phyloP scores from a whole-genome alignment of 1,140 invertebrate species.

The Lucilia cuprina region DNA sequence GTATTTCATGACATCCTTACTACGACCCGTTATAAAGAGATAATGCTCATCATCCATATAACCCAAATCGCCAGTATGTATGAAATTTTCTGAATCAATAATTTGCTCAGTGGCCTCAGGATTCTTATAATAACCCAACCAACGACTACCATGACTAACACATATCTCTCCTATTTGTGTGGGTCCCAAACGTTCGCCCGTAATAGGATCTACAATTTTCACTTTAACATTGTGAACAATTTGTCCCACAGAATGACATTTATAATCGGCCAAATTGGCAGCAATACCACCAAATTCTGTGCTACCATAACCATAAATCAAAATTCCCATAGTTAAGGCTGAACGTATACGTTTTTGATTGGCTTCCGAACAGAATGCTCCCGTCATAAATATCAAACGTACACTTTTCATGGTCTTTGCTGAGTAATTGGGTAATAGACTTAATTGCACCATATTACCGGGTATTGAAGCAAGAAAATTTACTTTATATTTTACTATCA shows the following conservation, averaged over 20 bases:
- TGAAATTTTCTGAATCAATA: slow-evolving; percentile 71
- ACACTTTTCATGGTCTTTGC: slow-evolving; percentile 46
- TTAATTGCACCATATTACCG: slow-evolving; percentile 45
- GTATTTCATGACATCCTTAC: slow-evolving; percentile 82
- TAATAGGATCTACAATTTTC: slow-evolving; percentile 61
- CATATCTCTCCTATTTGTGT: slow-evolving; percentile 58
- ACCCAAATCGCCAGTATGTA: slow-evolving; percentile 77
- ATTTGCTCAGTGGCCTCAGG: slow-evolving; percentile 66
- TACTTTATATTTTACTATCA: slow-evolving; percentile 56
- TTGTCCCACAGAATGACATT: slow-evolving; percentile 49
- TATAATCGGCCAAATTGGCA: slow-evolving; percentile 49
- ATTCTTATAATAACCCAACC: slow-evolving; percentile 64
- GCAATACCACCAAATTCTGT: slow-evolving; percentile 53
- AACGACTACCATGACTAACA: slow-evolving; percentile 48
- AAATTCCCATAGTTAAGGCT: slow-evolving; percentile 40
- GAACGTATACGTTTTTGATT: slow-evolving; percentile 48
- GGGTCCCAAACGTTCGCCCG: slow-evolving; percentile 45
- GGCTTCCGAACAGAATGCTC: slow-evolving; percentile 48
- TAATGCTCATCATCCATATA: slow-evolving; percentile 65
- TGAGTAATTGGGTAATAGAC: slow-evolving; percentile 46
- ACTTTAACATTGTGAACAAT: slow-evolving; percentile 47
- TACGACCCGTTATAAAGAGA: slow-evolving; percentile 64
- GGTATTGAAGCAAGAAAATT: slow-evolving; percentile 49
- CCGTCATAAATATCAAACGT: slow-evolving; percentile 49
- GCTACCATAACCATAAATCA: slow-evolving; percentile 50